phyloP scores from a whole-genome alignment of 2,113 vertebrate species.

The Perognathus longimembris region DNA sequence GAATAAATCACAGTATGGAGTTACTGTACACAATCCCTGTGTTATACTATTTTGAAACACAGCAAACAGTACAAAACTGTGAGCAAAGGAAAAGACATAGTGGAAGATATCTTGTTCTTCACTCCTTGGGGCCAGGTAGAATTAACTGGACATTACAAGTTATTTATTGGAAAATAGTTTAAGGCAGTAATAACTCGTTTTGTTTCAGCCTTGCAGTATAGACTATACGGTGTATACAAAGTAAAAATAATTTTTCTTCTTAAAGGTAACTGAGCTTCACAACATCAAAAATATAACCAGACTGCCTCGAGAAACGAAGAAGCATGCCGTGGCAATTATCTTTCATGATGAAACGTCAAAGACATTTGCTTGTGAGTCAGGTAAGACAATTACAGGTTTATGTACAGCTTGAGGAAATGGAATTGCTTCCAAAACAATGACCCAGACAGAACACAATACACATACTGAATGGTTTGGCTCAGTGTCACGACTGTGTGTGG shows the following conservation, averaged over 20 bases:
- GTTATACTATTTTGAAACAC: slow-evolving; percentile 28
- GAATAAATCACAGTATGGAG: background rate
- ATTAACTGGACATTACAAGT: background rate
- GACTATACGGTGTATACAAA: background rate
- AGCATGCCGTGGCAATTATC: slow-evolving; percentile 98
- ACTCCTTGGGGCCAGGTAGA: background rate
- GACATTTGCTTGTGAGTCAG: slow-evolving; percentile 99
- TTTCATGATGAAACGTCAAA: slow-evolving; percentile 98
- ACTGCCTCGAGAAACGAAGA: slow-evolving; percentile 98
- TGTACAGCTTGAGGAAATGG: slow-evolving; percentile 71
- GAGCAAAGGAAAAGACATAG: background rate
- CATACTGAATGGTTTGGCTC: slow-evolving; percentile 64
- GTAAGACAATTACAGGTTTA: slow-evolving; percentile 87
- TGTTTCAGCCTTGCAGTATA: background rate
- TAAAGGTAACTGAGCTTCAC: slow-evolving; percentile 98
- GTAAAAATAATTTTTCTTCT: slow-evolving; percentile 84
- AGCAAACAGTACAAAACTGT: background rate
- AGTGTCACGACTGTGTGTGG: slow-evolving; percentile 74
- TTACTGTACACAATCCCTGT: background rate
- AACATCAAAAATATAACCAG: slow-evolving; percentile 99
- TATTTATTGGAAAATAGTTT: background rate
- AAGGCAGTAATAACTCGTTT: background rate
- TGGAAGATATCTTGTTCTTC: background rate
- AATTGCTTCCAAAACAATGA: slow-evolving; percentile 67
- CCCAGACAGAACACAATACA: slow-evolving; percentile 59